Percentiles rank a stretch among this genome's conserved stretches.
Conservation (phyloP, 2,797 vertebrate species). For the Lagothrix lagotricha region DNA sequence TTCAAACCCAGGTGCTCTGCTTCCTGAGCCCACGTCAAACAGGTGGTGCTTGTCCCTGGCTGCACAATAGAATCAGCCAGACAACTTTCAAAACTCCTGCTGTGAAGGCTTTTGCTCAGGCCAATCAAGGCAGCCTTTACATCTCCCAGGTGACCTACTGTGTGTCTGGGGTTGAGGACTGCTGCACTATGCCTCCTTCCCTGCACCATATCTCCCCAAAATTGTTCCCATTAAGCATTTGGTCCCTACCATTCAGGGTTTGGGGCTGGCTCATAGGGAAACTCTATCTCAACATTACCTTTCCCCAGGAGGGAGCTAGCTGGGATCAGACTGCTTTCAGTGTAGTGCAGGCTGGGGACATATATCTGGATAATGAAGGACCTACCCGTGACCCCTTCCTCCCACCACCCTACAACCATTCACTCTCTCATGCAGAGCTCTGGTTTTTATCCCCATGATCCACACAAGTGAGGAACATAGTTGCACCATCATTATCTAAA, state of each 20-base stretch:
- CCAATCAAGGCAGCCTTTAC: no score
- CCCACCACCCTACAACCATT: no score
- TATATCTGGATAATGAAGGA: not conserved
- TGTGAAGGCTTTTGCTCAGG: not conserved
- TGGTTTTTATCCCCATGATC: not conserved
- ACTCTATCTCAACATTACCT: not conserved
- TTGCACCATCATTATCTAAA: not conserved
- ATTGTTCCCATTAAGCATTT: not conserved
- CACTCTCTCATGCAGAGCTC: not conserved
- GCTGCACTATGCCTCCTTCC: not conserved
- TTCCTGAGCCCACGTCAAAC: not conserved
- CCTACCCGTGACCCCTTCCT: not conserved
- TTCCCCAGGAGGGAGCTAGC: not conserved
- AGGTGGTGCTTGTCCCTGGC: not conserved
- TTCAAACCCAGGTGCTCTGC: not conserved
- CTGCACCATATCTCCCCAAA: fast-evolving
- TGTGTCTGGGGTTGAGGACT: not conserved
- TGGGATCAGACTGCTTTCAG: not conserved
- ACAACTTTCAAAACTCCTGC: not conserved
- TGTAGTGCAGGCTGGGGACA: not conserved
- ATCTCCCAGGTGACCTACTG: not conserved
- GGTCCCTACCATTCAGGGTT: not conserved
- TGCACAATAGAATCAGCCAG: not conserved
- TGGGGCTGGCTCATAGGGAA: not conserved
- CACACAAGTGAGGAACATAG: not conserved